These are phyloP conservation scores for Chelonus insularis DNA, from an alignment of 1,140 invertebrate genomes.

Conservation along the genomic window DNA sequence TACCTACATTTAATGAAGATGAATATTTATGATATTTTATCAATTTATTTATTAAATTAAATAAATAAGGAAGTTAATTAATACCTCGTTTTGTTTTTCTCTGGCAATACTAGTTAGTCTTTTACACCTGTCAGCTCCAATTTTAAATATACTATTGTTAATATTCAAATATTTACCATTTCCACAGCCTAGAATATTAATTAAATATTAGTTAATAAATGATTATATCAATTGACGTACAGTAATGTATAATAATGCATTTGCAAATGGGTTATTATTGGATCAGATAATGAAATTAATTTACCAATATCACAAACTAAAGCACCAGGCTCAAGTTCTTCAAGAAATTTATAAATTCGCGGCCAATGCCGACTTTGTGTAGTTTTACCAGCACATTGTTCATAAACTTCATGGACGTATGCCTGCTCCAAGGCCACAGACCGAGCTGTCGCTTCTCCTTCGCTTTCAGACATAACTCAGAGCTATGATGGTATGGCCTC, in stretches of 20 bases:
- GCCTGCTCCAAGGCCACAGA: conserved; percentile 87
- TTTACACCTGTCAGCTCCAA: conserved; percentile 86
- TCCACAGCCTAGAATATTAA: conserved; percentile 75
- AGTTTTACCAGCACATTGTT: conserved; percentile 75
- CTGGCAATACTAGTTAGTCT: conserved; percentile 77
- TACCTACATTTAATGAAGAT: conserved; percentile 62
- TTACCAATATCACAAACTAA: conserved; percentile 91
- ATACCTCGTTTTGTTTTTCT: conserved; percentile 80
- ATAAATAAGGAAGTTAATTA: conserved; percentile 27
- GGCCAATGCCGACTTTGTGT: conserved; percentile 76
- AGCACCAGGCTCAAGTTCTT: conserved; percentile 85
- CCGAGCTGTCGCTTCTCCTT: conserved; percentile 69
- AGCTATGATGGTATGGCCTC: conserved; percentile 42
- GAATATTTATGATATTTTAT: neutral
- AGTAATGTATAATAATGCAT: no score
- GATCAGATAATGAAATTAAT: neutral
- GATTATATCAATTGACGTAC: no score
- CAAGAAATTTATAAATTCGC: conserved; percentile 81
- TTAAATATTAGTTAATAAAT: neutral
- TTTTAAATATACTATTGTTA: conserved; percentile 81
- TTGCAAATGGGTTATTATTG: neutral
- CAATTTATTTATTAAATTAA: neutral
- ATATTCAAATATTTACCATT: conserved; percentile 90
- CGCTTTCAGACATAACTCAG: conserved; percentile 58
- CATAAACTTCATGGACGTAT: conserved; percentile 94